Conservation (phyloP, 2,888 invertebrate genomes). For the Tuberolachnus salignus region DNA sequence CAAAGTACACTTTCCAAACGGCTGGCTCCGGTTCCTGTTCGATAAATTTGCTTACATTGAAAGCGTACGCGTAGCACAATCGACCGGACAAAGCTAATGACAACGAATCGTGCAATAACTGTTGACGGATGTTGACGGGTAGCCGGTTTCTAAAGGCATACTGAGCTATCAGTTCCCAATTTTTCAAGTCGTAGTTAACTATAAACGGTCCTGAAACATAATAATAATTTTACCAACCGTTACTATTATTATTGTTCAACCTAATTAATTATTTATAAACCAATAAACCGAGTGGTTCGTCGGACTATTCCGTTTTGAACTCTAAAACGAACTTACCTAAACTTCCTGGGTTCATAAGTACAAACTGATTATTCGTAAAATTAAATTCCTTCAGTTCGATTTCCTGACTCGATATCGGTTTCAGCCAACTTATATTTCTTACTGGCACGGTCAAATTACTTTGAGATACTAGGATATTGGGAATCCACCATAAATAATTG, state of each 20-base stretch:
- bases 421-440: slow-evolving; percentile 50
- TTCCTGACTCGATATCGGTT: slow-evolving; percentile 63
- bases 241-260: neutral
- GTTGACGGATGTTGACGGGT: slow-evolving; percentile 76
- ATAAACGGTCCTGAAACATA: slow-evolving; percentile 73
- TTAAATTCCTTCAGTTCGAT: slow-evolving; percentile 70
- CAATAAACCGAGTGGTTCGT: neutral
- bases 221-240: too few species aligned
- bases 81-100: slow-evolving; percentile 80
- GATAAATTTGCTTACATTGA: slow-evolving; percentile 80
- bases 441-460: slow-evolving; percentile 66
- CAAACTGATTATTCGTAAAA: slow-evolving; percentile 66
- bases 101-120: slow-evolving; percentile 79
- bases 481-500: slow-evolving; percentile 75
- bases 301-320: neutral
- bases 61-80: slow-evolving; percentile 74
- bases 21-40: slow-evolving; percentile 75
- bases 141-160: slow-evolving; percentile 64
- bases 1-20: slow-evolving; percentile 84
- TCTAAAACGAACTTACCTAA: slow-evolving; percentile 69
- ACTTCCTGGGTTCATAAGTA: slow-evolving; percentile 70
- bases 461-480: slow-evolving; percentile 70
- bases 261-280: neutral
- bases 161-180: slow-evolving; percentile 76
- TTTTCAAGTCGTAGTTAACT: slow-evolving; percentile 79